Evolutionary conservation across 1,140 invertebrate genomes (phyloP).

Genomic region (Neodiprion lecontei): DNA sequence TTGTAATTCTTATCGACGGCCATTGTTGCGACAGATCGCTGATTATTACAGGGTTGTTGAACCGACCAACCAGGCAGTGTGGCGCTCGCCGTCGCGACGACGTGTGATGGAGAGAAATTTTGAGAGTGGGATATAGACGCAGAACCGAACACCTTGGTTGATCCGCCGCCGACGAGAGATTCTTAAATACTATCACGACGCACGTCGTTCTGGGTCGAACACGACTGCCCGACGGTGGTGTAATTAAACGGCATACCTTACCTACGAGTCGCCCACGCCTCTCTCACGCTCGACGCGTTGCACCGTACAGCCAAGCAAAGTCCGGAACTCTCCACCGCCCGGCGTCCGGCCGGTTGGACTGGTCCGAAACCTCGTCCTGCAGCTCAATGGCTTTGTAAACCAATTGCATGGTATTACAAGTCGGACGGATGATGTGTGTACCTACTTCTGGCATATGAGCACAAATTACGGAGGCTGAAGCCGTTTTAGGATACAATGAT

Average conservation of each 20-base stretch:
- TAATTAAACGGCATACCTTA: conserved; percentile 5
- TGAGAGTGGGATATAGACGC: no score
- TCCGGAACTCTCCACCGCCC: not conserved
- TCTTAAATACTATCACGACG: conserved; percentile 1
- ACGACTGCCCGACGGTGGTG: not conserved
- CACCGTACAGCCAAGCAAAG: not conserved
- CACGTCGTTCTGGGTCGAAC: conserved; percentile 3
- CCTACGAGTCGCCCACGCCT: not conserved
- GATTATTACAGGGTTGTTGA: conserved; percentile 33
- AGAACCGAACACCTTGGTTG: not conserved
- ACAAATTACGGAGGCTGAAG: no score
- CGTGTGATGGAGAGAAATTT: no score
- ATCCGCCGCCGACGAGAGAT: not conserved
- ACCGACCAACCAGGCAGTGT: conserved; percentile 16
- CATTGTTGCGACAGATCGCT: conserved; percentile 15
- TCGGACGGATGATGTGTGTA: no score
- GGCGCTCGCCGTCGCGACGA: not conserved
- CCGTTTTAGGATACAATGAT: no score
- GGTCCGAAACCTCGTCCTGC: not conserved
- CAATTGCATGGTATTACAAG: not conserved
- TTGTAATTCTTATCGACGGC: not conserved
- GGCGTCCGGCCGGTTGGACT: not conserved
- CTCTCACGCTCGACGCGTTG: not conserved
- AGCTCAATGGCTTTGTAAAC: not conserved
- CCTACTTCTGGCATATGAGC: no score